Evolutionary conservation across 2,888 invertebrate genomes (phyloP).

Genomic region (Pyrocoelia pectoralis): DNA sequence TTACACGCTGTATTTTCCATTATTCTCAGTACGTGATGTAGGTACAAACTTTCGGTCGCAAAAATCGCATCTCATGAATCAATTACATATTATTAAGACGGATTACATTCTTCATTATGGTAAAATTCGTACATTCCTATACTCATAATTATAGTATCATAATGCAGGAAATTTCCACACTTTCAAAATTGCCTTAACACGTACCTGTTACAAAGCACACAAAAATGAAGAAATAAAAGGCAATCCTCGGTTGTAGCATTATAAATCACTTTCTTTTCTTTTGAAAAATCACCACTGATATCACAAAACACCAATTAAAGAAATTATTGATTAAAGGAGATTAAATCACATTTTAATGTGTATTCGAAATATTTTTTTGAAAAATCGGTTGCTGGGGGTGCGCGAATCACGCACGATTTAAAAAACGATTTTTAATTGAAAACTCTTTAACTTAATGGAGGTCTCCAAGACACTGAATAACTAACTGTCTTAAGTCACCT

Average conservation of each 20-base stretch:
- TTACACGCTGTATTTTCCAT: too few species aligned
- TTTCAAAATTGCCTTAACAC: conserved; percentile 1
- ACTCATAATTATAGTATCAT: background rate
- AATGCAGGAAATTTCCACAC: background rate
- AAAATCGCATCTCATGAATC: too few species aligned
- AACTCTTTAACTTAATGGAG: conserved; percentile 36
- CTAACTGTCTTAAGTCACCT: conserved; percentile 44
- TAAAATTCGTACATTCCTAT: background rate
- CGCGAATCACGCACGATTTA: background rate
- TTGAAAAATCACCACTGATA: background rate
- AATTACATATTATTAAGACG: background rate
- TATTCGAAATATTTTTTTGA: too few species aligned
- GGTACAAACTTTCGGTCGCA: background rate
- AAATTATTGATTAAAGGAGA: background rate
- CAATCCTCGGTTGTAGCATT: background rate
- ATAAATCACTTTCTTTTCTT: background rate
- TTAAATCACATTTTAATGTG: background rate
- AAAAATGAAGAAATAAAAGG: background rate
- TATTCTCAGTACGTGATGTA: background rate
- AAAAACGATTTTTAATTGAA: background rate
- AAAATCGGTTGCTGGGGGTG: background rate
- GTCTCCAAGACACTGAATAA: conserved; percentile 43
- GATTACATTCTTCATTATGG: background rate
- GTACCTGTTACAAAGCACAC: background rate
- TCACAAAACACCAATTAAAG: background rate